phyloP scores from a whole-genome alignment of 2,888 invertebrate species.

The Xanthorhoe spadicearia region DNA sequence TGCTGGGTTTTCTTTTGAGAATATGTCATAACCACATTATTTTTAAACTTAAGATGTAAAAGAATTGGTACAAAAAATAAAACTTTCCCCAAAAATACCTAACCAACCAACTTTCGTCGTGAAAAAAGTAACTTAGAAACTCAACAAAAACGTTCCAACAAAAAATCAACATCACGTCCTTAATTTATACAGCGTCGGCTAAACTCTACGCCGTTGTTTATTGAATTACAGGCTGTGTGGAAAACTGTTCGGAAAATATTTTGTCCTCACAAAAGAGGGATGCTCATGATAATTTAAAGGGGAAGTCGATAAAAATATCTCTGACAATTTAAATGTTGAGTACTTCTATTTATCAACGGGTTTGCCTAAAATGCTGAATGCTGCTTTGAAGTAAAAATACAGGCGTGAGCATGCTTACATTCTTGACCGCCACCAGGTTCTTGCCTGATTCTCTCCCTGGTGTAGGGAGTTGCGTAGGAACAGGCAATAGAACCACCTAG shows the following conservation, averaged over 20 bases:
- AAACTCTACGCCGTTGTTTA: slow-evolving; percentile 51
- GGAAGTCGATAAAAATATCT: slow-evolving; percentile 12
- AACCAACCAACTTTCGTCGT: neutral
- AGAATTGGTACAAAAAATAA: neutral
- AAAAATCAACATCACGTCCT: slow-evolving; percentile 36
- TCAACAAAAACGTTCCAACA: slow-evolving; percentile 26
- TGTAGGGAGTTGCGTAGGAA: too few species aligned
- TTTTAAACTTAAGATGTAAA: too few species aligned
- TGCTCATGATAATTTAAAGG: slow-evolving; percentile 37
- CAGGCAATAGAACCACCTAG: too few species aligned
- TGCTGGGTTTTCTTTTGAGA: too few species aligned
- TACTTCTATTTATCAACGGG: too few species aligned
- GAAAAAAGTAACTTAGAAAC: slow-evolving; percentile 15
- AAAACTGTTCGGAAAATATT: slow-evolving; percentile 84
- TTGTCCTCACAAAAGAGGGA: slow-evolving; percentile 77
- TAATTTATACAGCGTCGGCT: slow-evolving; percentile 53
- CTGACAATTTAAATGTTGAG: neutral
- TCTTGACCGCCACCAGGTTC: too few species aligned
- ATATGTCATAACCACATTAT: too few species aligned
- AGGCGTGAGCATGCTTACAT: too few species aligned
- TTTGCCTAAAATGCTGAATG: too few species aligned
- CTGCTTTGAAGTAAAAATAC: too few species aligned
- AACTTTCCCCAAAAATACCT: neutral
- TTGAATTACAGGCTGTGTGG: slow-evolving; percentile 81
- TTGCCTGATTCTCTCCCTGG: too few species aligned